Evolutionary conservation across 2,888 invertebrate genomes (phyloP).

Genomic region (Clepsis dumicolana): DNA sequence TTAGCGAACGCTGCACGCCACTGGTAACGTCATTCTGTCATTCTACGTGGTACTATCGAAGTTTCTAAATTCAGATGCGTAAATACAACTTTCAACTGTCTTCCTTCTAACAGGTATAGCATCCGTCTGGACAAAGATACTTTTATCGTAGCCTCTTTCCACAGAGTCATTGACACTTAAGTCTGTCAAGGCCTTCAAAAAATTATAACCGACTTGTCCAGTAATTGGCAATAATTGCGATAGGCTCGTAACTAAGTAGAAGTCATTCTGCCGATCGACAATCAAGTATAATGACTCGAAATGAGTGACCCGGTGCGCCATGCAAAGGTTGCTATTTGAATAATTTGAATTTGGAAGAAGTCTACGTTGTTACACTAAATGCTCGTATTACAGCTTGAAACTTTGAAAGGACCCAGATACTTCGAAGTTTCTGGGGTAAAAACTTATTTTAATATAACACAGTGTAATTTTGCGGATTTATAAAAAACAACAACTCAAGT

Average conservation of each 20-base stretch:
- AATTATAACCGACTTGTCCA: background rate
- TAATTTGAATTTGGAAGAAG: conserved; percentile 61
- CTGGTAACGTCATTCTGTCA: too few species aligned
- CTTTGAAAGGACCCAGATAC: background rate
- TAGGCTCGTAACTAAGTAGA: conserved; percentile 38
- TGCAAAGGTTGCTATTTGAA: conserved; percentile 62
- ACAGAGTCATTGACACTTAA: background rate
- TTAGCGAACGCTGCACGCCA: too few species aligned
- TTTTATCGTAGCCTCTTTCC: too few species aligned
- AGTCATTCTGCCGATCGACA: conserved; percentile 50
- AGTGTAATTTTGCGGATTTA: too few species aligned
- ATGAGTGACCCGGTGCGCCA: conserved; percentile 59
- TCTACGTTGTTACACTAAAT: conserved; percentile 41
- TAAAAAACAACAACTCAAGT: too few species aligned
- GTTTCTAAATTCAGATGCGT: too few species aligned
- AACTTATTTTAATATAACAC: too few species aligned
- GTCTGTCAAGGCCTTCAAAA: background rate
- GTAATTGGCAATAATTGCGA: conserved; percentile 32
- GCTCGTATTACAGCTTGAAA: conserved; percentile 11
- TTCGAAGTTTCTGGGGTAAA: too few species aligned
- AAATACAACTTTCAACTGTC: too few species aligned
- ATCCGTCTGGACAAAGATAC: too few species aligned
- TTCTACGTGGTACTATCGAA: too few species aligned
- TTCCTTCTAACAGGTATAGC: too few species aligned
- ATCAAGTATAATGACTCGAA: conserved; percentile 60